phyloP scores from a whole-genome alignment of 2,113 vertebrate species.

The Benitochromis conjunctus region DNA sequence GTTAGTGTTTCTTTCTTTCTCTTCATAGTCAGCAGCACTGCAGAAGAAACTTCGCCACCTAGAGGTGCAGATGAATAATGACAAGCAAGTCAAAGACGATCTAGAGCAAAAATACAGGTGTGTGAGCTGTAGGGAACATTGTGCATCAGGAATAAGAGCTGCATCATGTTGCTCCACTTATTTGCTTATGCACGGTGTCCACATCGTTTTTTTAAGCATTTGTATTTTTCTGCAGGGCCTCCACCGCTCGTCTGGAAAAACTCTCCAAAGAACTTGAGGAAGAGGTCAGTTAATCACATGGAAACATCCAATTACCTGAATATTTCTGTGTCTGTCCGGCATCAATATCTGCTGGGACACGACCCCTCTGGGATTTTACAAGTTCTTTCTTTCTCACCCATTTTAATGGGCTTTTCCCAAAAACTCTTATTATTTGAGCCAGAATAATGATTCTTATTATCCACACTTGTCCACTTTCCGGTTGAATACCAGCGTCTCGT shows the following conservation, averaged over 20 bases:
- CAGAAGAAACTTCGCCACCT: constrained; percentile 87
- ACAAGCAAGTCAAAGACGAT: constrained; percentile 90
- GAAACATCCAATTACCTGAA: background rate
- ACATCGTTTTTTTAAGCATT: background rate
- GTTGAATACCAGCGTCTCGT: background rate
- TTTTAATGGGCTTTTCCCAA: background rate
- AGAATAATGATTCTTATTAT: background rate
- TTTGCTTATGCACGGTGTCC: too few relatives aligned
- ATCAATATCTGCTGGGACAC: background rate
- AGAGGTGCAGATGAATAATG: constrained; percentile 86
- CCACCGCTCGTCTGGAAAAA: constrained; percentile 86
- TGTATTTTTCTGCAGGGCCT: constrained; percentile 72
- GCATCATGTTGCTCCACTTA: background rate
- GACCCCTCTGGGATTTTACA: background rate
- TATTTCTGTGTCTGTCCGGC: background rate
- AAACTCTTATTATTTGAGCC: background rate
- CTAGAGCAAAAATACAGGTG: constrained; percentile 83
- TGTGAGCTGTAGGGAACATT: background rate
- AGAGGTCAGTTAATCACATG: constrained; percentile 74
- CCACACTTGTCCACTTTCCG: background rate
- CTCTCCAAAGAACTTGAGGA: constrained; percentile 91
- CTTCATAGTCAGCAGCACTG: constrained; percentile 73
- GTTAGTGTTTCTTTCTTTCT: background rate
- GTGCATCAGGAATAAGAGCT: background rate
- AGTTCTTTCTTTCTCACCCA: background rate